These are phyloP conservation scores for Aphaenogaster floridana DNA, from an alignment of 1,140 invertebrate genomes.

Conservation along the genomic window DNA sequence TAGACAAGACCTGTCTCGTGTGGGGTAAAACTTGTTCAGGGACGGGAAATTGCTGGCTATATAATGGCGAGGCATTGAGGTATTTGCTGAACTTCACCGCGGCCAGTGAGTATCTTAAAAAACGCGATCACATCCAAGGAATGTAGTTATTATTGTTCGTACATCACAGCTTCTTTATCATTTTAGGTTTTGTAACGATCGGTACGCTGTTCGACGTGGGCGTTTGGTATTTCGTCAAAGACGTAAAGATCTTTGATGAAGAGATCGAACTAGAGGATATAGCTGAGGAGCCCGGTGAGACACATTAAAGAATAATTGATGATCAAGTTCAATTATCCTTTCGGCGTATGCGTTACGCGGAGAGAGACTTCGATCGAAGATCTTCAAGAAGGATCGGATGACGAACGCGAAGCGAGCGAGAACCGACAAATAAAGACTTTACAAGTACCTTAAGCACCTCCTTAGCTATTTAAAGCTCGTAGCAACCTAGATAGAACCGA, in stretches of 20 bases:
- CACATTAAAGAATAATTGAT: constrained; percentile 74
- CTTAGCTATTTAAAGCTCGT: constrained; percentile 74
- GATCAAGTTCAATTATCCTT: constrained; percentile 39
- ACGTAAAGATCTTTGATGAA: constrained; percentile 91
- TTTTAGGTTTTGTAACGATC: constrained; percentile 88
- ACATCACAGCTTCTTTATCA: neutral
- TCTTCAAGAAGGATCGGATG: constrained; percentile 49
- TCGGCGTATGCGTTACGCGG: constrained; percentile 56
- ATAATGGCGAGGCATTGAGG: constrained; percentile 89
- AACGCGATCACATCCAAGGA: neutral
- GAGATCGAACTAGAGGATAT: constrained; percentile 87
- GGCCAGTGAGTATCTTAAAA: constrained; percentile 85
- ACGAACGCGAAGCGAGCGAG: constrained; percentile 49
- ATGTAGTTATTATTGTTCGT: neutral
- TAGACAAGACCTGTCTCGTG: constrained; percentile 90
- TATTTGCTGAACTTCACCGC: constrained; percentile 90
- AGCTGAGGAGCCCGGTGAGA: constrained; percentile 82
- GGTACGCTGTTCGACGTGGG: constrained; percentile 90
- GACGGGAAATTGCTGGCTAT: constrained; percentile 92
- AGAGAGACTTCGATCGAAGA: constrained; percentile 38
- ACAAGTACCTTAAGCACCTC: constrained; percentile 83
- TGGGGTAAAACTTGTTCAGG: constrained; percentile 92
- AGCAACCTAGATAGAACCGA: constrained; percentile 66
- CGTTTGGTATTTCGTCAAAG: constrained; percentile 91
- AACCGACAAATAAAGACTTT: constrained; percentile 80